A percentile compares a stretch with the other conserved stretches of the same genome.
phyloP scores from a whole-genome alignment of 2,888 invertebrate genomes.

The Adineta ricciae region DNA sequence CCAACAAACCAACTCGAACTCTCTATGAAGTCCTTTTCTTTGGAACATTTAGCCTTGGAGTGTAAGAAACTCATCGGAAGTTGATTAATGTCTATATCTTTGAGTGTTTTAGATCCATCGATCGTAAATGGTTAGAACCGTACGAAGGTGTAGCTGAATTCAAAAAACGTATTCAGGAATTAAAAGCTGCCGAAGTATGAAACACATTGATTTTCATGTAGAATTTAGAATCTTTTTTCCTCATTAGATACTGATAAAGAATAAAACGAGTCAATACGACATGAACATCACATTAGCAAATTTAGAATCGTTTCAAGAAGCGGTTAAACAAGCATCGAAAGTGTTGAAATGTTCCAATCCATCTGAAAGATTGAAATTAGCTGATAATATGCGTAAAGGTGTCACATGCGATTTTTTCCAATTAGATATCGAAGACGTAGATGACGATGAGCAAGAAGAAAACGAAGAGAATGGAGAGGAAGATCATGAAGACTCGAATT shows the following conservation, averaged over 20 bases:
- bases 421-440: background rate
- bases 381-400: slow-evolving; percentile 15
- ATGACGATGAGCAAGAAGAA: background rate
- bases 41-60: background rate
- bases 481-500: background rate
- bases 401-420: background rate
- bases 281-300: background rate
- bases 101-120: background rate
- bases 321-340: background rate
- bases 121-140: background rate
- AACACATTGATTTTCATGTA: no score
- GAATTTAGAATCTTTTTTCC: background rate
- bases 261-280: background rate
- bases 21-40: background rate
- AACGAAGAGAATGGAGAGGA: background rate
- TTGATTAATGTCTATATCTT: background rate
- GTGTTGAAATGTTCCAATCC: background rate
- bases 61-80: background rate
- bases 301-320: slow-evolving; percentile 17
- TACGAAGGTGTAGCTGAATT: background rate
- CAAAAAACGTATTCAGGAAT: background rate
- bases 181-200: background rate
- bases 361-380: background rate
- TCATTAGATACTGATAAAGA: background rate
- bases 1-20: background rate